phyloP scores from a whole-genome alignment of 2,888 invertebrate species.

The Mellilla xanthometata region DNA sequence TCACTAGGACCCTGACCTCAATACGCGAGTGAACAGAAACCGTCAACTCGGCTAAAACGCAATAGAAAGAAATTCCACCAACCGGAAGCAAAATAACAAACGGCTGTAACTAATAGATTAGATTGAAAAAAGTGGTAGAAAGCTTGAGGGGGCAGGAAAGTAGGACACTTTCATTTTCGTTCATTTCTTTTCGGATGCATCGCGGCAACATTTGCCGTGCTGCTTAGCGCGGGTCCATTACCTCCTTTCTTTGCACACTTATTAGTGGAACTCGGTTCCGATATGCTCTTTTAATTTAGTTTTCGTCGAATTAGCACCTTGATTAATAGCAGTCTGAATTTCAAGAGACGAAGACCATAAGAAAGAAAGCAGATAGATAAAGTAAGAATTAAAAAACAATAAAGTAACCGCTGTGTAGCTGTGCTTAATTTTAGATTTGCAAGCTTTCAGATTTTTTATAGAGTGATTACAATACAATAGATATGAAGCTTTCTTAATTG shows the following conservation, averaged over 20 bases:
- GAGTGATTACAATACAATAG: neutral
- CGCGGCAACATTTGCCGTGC: constrained; percentile 59
- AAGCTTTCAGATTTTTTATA: constrained; percentile 1
- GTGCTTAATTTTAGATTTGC: constrained; percentile 1
- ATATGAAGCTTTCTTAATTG: neutral
- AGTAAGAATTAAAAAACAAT: constrained; percentile 3
- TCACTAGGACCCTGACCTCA: constrained; percentile 23
- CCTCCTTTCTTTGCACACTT: constrained; percentile 64
- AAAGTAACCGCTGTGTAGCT: neutral
- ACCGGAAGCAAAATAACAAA: constrained; percentile 52
- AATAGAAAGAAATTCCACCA: constrained; percentile 42
- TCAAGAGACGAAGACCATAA: neutral
- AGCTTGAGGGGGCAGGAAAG: constrained; percentile 62
- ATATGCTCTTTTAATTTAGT: constrained; percentile 35
- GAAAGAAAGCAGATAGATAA: constrained; percentile 14
- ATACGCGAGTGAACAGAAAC: constrained; percentile 16
- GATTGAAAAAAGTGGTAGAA: constrained; percentile 73
- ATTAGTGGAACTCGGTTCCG: constrained; percentile 46
- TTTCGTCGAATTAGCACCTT: constrained; percentile 19
- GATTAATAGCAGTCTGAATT: constrained; percentile 6
- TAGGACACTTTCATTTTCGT: constrained; percentile 82
- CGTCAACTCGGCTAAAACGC: constrained; percentile 32
- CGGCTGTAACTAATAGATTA: constrained; percentile 69
- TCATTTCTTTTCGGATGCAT: constrained; percentile 80
- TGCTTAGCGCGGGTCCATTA: constrained; percentile 68